Evolutionary conservation across 2,888 invertebrate species (phyloP).

Genomic region (Polydrusus tereticollis): DNA sequence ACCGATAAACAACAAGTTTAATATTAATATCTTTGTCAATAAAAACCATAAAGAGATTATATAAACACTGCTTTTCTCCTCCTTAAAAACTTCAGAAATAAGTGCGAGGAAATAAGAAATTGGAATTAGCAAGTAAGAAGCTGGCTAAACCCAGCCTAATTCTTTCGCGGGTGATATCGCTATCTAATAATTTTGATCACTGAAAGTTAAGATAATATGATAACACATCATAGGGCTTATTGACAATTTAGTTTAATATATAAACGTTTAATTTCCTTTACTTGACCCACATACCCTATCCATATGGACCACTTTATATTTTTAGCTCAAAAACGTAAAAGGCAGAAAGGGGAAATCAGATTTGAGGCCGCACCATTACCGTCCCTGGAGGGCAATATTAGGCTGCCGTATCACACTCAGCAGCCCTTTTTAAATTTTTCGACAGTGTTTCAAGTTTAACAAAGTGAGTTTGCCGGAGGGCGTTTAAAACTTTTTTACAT

Average conservation of each 20-base stretch:
- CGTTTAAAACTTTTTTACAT: constrained; percentile 27
- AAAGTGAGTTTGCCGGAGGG: constrained; percentile 31
- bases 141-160: too few species aligned
- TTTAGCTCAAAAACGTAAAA: constrained; percentile 3
- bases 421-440: constrained; percentile 41
- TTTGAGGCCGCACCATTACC: constrained; percentile 13
- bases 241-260: not conserved
- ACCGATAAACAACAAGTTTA: too few species aligned
- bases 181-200: too few species aligned
- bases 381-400: constrained; percentile 36
- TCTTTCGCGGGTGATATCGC: too few species aligned
- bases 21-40: too few species aligned
- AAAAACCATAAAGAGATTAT: too few species aligned
- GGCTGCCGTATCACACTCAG: constrained; percentile 33
- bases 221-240: too few species aligned
- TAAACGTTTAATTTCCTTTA: not conserved
- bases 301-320: constrained; percentile 1
- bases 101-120: too few species aligned
- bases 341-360: not conserved
- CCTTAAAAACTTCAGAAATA: too few species aligned
- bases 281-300: not conserved
- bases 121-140: too few species aligned
- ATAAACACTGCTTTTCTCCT: too few species aligned
- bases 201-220: too few species aligned
- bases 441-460: constrained; percentile 41